Conservation (phyloP, 1,140 invertebrate species). For the Papilio xuthus region DNA sequence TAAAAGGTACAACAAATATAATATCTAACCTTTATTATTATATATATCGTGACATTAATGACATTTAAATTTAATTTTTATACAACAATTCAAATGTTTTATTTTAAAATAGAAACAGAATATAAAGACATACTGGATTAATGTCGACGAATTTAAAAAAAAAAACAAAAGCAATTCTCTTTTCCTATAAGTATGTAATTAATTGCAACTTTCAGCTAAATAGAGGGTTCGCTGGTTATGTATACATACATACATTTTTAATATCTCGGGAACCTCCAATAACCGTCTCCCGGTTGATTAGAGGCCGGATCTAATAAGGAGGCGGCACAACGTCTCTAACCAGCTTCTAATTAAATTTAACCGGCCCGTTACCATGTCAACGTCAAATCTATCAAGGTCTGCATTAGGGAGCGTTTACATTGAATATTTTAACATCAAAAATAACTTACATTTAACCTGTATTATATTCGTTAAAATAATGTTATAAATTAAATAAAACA, state of each 20-base stretch:
- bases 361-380: constrained; percentile 4
- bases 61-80: too few species aligned
- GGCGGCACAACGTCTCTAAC: constrained; percentile 24
- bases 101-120: too few species aligned
- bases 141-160: too few species aligned
- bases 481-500: background rate
- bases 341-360: constrained; percentile 19
- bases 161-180: too few species aligned
- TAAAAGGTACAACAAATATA: background rate
- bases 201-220: background rate
- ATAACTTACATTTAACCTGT: background rate
- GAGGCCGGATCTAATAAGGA: constrained; percentile 20
- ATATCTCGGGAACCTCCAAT: constrained; percentile 1
- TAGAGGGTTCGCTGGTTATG: background rate
- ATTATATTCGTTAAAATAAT: background rate
- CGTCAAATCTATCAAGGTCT: constrained; percentile 19
- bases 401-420: constrained; percentile 16
- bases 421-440: background rate
- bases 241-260: background rate
- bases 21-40: too few species aligned
- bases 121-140: too few species aligned
- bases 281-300: constrained; percentile 24
- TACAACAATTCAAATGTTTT: too few species aligned
- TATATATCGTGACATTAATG: too few species aligned
- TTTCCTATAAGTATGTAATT: background rate